Evolutionary conservation across 1,140 invertebrate species (phyloP).

Genomic region (Danaus melanippus): DNA sequence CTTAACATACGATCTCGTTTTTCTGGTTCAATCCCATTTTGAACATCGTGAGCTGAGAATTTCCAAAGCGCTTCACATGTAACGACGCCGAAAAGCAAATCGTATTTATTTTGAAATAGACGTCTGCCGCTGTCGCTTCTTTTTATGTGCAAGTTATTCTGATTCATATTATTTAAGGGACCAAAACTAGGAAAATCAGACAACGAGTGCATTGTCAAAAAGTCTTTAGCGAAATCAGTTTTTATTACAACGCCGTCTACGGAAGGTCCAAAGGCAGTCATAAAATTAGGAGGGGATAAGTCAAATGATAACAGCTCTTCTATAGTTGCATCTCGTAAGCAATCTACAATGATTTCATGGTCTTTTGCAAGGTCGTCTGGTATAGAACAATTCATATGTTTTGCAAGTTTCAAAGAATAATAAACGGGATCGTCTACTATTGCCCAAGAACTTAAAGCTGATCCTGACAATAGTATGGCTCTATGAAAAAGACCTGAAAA

Average conservation of each 20-base stretch:
- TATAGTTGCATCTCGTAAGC: conserved; percentile 82
- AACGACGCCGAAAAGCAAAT: conserved; percentile 87
- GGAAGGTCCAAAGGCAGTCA: conserved; percentile 88
- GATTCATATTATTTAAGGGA: conserved; percentile 52
- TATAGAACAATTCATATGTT: conserved; percentile 88
- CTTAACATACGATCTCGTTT: conserved; percentile 90
- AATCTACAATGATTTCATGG: conserved; percentile 86
- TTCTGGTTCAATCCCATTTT: conserved; percentile 91
- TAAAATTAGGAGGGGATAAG: conserved; percentile 86
- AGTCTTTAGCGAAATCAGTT: conserved; percentile 82
- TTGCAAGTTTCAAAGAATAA: conserved; percentile 81
- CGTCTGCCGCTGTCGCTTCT: conserved; percentile 37
- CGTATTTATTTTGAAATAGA: conserved; percentile 77
- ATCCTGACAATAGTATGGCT: conserved; percentile 91
- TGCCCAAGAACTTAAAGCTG: conserved; percentile 94
- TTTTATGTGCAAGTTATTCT: conserved; percentile 51
- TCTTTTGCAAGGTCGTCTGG: conserved; percentile 84
- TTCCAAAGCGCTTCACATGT: conserved; percentile 88
- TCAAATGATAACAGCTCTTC: conserved; percentile 85
- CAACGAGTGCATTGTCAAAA: conserved; percentile 79
- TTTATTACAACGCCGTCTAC: conserved; percentile 91
- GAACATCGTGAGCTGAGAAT: conserved; percentile 87
- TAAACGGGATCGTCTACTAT: conserved; percentile 90
- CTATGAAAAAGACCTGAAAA: conserved; percentile 86
- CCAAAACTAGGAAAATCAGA: conserved; percentile 77